Evolutionary conservation across 2,113 vertebrate genomes (phyloP).

Genomic region (Verasper variegatus): DNA sequence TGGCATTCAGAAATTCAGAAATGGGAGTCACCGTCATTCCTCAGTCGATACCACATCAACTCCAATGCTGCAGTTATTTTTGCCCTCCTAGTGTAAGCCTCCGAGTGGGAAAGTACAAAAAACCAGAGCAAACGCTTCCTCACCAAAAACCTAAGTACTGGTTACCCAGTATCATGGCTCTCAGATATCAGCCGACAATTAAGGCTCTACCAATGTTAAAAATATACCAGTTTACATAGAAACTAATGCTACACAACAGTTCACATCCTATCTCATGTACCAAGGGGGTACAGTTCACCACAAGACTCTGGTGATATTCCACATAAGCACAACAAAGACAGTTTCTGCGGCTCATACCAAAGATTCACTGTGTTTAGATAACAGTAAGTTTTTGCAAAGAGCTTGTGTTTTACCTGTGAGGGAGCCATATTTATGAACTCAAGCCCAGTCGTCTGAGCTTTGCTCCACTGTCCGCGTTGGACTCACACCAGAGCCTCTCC

Average conservation of each 20-base stretch:
- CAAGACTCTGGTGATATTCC: constrained; percentile 1
- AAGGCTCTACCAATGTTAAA: not conserved
- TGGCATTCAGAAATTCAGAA: constrained; percentile 53
- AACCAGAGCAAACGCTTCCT: constrained; percentile 5
- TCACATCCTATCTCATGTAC: constrained; percentile 10
- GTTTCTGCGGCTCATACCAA: not conserved
- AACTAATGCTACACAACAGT: constrained; percentile 5
- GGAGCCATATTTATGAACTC: constrained; percentile 51
- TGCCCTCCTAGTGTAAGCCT: constrained; percentile 37
- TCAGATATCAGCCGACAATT: constrained; percentile 11
- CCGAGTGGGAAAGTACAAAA: constrained; percentile 52
- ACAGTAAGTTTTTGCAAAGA: constrained; percentile 37
- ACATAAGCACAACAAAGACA: constrained; percentile 11
- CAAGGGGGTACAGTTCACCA: constrained; percentile 2
- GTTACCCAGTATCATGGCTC: constrained; percentile 12
- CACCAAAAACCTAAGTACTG: constrained; percentile 25
- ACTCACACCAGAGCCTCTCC: constrained; percentile 46
- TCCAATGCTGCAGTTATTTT: constrained; percentile 70
- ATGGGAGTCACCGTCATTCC: constrained; percentile 71
- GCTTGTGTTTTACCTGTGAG: constrained; percentile 40
- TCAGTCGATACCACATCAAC: constrained; percentile 56
- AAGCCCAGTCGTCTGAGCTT: constrained; percentile 36
- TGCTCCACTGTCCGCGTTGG: constrained; percentile 45
- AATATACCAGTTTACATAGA: not conserved
- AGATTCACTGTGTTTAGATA: constrained; percentile 19